Conservation (phyloP, 2,888 invertebrate species). For the Clistopyga incitator region DNA sequence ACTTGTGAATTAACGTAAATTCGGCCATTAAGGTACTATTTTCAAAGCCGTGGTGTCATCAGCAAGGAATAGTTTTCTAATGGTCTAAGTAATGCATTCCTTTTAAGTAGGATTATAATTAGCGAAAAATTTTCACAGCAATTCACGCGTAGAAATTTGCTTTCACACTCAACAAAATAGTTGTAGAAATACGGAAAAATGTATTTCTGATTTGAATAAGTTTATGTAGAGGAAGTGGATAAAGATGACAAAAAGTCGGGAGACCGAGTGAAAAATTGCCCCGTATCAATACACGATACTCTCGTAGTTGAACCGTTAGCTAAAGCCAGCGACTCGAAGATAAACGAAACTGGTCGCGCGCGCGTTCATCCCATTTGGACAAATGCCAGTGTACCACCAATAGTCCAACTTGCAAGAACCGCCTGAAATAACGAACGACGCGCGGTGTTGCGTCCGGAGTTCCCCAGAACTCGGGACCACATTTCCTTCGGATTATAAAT, state of each 20-base stretch:
- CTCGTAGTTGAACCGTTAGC: slow-evolving; percentile 27
- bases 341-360: slow-evolving; percentile 37
- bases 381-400: slow-evolving; percentile 75
- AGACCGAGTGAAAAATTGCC: not conserved
- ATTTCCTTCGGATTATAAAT: slow-evolving; percentile 65
- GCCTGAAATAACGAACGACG: slow-evolving; percentile 76
- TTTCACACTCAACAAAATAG: not conserved
- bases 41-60: too few species aligned
- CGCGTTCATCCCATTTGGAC: slow-evolving; percentile 78
- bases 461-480: slow-evolving; percentile 49
- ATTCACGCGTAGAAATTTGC: not conserved
- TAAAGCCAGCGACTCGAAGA: slow-evolving; percentile 17
- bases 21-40: too few species aligned
- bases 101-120: too few species aligned
- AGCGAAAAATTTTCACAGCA: too few species aligned
- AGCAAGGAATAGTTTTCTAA: too few species aligned
- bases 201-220: not conserved
- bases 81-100: too few species aligned
- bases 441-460: slow-evolving; percentile 40
- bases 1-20: too few species aligned
- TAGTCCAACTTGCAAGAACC: slow-evolving; percentile 74
- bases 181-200: not conserved
- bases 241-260: not conserved
- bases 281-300: slow-evolving; percentile 8
- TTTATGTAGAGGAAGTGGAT: not conserved